phyloP scores from a whole-genome alignment of 2,113 vertebrate genomes.

The Butorides virescens region DNA sequence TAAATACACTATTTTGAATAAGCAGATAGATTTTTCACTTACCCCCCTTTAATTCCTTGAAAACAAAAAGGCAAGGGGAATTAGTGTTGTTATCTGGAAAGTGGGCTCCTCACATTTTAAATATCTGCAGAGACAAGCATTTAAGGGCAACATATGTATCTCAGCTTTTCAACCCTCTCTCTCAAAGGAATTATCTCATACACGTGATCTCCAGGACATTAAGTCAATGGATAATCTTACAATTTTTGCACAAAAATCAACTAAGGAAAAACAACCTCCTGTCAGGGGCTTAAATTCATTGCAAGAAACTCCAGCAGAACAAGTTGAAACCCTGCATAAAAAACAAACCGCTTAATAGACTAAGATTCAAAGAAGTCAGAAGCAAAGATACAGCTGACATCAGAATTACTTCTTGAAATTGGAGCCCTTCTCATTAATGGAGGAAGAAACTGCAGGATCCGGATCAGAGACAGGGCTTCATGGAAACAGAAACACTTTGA shows the following conservation, averaged over 20 bases:
- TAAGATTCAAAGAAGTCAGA: neutral
- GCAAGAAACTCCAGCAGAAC: neutral
- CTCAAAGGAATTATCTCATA: neutral
- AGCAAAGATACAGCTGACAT: neutral
- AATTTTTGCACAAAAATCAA: neutral
- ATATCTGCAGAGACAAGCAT: neutral
- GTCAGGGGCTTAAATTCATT: neutral
- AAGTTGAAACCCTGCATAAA: neutral
- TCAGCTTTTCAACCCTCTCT: neutral
- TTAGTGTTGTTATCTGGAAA: neutral
- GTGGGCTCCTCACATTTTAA: neutral
- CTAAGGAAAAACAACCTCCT: neutral
- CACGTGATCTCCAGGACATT: neutral
- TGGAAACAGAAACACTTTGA: neutral
- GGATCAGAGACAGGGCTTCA: neutral
- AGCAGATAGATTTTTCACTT: neutral
- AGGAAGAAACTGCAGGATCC: neutral
- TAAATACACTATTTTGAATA: neutral
- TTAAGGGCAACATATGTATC: neutral
- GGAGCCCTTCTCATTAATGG: neutral
- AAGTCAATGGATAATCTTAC: neutral
- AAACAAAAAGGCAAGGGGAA: neutral
- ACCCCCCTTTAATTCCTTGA: neutral
- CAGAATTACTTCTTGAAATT: neutral
- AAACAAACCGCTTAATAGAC: neutral